Percentiles rank a stretch among this genome's conserved stretches.
Evolutionary conservation across 2,113 vertebrate genomes (phyloP).

Genomic region (Carassius gibelio): DNA sequence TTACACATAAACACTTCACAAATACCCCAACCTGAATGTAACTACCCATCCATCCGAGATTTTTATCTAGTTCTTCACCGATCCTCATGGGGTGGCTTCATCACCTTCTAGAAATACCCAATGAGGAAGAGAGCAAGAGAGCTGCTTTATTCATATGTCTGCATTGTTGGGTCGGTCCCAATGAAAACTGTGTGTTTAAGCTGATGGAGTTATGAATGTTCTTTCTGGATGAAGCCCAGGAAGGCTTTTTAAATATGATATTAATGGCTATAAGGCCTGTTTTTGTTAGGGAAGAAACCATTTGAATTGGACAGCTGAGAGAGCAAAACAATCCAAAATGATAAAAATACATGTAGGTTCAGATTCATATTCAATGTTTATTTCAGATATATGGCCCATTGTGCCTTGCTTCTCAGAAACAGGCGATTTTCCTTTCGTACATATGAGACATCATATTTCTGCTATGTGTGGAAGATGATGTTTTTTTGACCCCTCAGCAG

Average conservation of each 20-base stretch:
- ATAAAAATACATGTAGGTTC: conserved; percentile 47
- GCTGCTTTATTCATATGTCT: conserved; percentile 45
- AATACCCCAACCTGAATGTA: neutral
- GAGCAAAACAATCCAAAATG: conserved; percentile 47
- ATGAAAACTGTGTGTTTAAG: conserved; percentile 60
- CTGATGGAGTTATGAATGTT: conserved; percentile 62
- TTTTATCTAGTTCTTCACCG: neutral
- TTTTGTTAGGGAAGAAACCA: conserved; percentile 45
- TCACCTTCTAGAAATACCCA: neutral
- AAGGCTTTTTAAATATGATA: conserved; percentile 59
- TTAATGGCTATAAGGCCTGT: conserved; percentile 56
- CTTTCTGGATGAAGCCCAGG: conserved; percentile 50
- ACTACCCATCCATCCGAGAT: neutral
- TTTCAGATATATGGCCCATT: conserved; percentile 43
- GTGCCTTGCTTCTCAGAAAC: conserved; percentile 20
- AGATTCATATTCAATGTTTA: conserved; percentile 45
- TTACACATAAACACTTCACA: too few relatives aligned
- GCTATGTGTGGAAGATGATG: conserved; percentile 29
- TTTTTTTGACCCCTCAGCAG: conserved; percentile 33
- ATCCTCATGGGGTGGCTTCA: neutral
- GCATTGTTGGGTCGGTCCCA: conserved; percentile 54
- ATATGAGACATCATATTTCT: conserved; percentile 38
- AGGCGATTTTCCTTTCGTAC: conserved; percentile 28
- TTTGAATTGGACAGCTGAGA: conserved; percentile 52
- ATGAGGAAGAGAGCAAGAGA: conserved; percentile 9